These are phyloP conservation scores for Sinodicranocentrus sp. DNA, from an alignment of 2,888 invertebrate species.

Conservation along the genomic window DNA sequence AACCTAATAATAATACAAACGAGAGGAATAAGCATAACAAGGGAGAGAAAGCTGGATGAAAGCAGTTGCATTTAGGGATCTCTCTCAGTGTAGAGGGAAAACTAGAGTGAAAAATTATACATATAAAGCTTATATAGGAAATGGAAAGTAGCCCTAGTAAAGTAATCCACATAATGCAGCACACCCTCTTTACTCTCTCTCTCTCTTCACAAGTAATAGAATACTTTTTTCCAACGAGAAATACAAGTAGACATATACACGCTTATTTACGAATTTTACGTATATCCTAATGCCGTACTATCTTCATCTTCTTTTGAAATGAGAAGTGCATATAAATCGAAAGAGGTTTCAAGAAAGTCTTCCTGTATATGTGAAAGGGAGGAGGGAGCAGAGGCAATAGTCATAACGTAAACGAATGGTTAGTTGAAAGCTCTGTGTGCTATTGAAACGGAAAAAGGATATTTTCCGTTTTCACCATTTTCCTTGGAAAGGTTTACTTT, in stretches of 20 bases:
- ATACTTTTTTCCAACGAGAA: conserved; percentile 10
- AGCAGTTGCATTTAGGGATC: no score
- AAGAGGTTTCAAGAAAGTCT: not conserved
- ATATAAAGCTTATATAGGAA: no score
- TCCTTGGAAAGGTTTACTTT: no score
- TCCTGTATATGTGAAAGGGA: not conserved
- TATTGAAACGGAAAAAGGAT: conserved; percentile 11
- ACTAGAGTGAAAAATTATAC: no score
- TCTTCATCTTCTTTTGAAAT: conserved; percentile 12
- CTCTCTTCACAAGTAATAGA: conserved; percentile 14
- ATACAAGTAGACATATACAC: not conserved
- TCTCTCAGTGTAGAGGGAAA: no score
- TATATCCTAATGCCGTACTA: not conserved
- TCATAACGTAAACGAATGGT: not conserved
- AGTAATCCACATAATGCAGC: conserved; percentile 44
- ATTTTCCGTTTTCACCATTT: conserved; percentile 1
- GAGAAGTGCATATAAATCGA: not conserved
- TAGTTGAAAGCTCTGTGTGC: conserved; percentile 18
- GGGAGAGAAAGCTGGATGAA: no score
- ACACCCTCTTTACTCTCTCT: conserved; percentile 16
- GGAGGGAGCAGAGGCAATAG: not conserved
- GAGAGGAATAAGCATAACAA: conserved; percentile 1
- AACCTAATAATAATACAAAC: conserved; percentile 42
- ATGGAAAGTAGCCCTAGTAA: conserved; percentile 15
- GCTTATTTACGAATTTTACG: conserved; percentile 20